phyloP scores from a whole-genome alignment of 2,888 invertebrate species.

The Diplolepis rosae region DNA sequence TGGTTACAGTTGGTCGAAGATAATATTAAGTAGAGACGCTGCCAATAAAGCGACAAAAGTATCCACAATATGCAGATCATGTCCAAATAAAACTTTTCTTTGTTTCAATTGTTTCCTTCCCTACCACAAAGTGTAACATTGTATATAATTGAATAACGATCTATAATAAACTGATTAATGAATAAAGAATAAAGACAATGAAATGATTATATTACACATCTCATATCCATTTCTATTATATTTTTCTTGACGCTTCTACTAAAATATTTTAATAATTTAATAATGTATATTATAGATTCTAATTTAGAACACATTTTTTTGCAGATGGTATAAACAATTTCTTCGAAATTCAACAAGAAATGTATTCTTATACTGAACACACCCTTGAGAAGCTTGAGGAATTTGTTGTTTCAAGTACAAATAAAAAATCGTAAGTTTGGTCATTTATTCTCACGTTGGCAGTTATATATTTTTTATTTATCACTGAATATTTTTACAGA shows the following conservation, averaged over 20 bases:
- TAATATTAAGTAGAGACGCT: constrained; percentile 11
- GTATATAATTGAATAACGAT: background rate
- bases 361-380: background rate
- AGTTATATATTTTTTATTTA: background rate
- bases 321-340: background rate
- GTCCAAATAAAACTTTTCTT: constrained; percentile 12
- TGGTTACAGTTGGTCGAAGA: background rate
- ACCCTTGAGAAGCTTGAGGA: constrained; percentile 14
- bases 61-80: background rate
- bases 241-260: too few relatives aligned
- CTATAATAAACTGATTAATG: background rate
- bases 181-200: background rate
- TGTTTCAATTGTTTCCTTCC: constrained; percentile 5
- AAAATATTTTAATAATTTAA: too few relatives aligned
- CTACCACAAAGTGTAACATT: background rate
- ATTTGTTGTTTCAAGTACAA: constrained; percentile 21
- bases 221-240: too few relatives aligned
- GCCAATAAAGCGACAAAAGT: constrained; percentile 1
- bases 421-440: constrained; percentile 13
- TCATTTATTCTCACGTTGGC: background rate
- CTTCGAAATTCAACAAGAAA: background rate
- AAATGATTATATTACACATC: background rate
- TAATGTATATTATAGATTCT: background rate
- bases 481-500: background rate
- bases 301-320: background rate